Conservation (phyloP, 2,113 vertebrate species). For the Chrysemys picta region DNA sequence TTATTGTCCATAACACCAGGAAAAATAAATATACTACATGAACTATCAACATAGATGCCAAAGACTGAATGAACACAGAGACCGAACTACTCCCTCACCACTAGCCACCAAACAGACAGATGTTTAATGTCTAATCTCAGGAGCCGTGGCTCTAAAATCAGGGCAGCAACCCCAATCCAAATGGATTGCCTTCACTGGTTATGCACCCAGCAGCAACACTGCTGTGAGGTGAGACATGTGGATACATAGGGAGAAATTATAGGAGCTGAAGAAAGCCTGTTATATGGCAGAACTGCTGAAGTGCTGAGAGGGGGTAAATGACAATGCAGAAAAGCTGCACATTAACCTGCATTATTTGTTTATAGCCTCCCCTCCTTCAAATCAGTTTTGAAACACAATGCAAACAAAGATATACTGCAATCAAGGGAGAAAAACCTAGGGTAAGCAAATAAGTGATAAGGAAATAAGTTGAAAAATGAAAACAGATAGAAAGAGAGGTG, state of each 20-base stretch:
- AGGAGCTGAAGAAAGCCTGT: conserved; percentile 36
- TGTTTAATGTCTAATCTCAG: conserved; percentile 61
- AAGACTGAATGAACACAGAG: conserved; percentile 39
- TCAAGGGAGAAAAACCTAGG: not conserved
- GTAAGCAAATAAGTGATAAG: not conserved
- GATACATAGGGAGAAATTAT: conserved; percentile 35
- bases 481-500: not conserved
- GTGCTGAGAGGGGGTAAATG: not conserved
- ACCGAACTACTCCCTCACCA: conserved; percentile 27
- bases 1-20: not conserved
- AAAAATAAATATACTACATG: not conserved
- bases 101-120: conserved; percentile 60
- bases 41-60: conserved; percentile 31
- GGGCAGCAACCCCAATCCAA: conserved; percentile 63
- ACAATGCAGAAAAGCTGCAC: not conserved
- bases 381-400: not conserved
- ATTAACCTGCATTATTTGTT: not conserved
- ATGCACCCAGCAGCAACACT: conserved; percentile 37
- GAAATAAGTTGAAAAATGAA: not conserved
- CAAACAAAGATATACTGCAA: not conserved
- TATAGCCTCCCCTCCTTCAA: not conserved
- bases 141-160: conserved; percentile 63
- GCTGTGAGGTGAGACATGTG: conserved; percentile 61
- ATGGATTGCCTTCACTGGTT: not conserved
- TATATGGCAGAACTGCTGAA: conserved; percentile 32